Conservation (phyloP, 2,113 vertebrate species). For the Egretta garzetta region DNA sequence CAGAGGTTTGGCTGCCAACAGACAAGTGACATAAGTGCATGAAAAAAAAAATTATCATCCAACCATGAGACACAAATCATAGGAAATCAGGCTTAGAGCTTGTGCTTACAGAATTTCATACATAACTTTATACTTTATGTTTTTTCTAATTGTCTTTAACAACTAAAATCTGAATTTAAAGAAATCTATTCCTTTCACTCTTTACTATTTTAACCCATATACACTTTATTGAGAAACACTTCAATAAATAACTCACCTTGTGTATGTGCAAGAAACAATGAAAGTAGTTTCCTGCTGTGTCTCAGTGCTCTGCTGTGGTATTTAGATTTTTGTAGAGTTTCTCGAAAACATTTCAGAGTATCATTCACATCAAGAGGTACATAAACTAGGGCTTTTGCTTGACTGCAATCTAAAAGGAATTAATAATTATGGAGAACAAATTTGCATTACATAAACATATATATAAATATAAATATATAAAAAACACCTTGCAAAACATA, state of each 20-base stretch:
- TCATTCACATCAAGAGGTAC: constrained; percentile 89
- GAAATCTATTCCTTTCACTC: not conserved
- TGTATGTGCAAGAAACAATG: constrained; percentile 82
- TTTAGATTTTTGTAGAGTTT: constrained; percentile 79
- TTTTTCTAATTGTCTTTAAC: not conserved
- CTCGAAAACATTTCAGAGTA: constrained; percentile 84
- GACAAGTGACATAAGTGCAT: not conserved
- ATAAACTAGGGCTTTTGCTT: constrained; percentile 73
- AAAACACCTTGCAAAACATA: not conserved
- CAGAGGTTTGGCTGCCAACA: not conserved
- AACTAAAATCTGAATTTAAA: not conserved
- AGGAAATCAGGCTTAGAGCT: not conserved
- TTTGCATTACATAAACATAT: not conserved
- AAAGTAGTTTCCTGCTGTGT: constrained; percentile 86
- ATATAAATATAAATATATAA: not conserved
- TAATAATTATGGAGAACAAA: not conserved
- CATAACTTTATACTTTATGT: not conserved
- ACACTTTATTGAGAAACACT: not conserved
- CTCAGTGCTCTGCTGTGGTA: constrained; percentile 79
- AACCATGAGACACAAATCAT: not conserved
- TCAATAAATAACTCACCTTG: constrained; percentile 78
- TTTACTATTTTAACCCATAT: not conserved
- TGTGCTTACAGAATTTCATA: not conserved
- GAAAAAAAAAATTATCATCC: not conserved
- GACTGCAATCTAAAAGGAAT: constrained; percentile 70